Conservation (phyloP, 2,113 vertebrate genomes). For the Uria aalge region DNA sequence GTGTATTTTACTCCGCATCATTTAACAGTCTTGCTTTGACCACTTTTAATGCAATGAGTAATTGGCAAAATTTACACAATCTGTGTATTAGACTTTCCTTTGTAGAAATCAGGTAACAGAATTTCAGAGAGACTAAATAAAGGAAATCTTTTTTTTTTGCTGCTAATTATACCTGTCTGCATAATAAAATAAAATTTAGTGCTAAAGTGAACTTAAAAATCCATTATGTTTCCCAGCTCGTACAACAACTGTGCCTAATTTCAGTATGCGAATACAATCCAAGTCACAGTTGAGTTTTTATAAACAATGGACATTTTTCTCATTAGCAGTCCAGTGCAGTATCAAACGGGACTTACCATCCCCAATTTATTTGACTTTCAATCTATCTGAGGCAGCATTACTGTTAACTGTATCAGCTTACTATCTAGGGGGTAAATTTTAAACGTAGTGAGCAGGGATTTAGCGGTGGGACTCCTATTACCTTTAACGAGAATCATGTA, state of each 20-base stretch:
- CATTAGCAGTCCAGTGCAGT: neutral
- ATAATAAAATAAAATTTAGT: neutral
- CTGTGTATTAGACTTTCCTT: fast-evolving
- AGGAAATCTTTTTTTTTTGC: neutral
- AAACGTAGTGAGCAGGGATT: conserved; percentile 42
- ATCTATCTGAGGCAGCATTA: conserved; percentile 20
- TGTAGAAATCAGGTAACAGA: neutral
- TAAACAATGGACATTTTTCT: neutral
- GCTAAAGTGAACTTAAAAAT: neutral
- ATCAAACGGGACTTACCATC: conserved; percentile 31
- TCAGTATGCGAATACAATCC: neutral
- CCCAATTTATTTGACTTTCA: conserved; percentile 29
- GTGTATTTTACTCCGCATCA: neutral
- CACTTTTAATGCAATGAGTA: neutral
- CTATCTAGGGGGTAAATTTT: conserved; percentile 50
- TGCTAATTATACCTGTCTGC: neutral
- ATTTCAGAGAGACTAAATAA: neutral
- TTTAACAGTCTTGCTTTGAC: neutral
- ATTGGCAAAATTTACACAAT: neutral
- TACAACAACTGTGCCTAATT: neutral
- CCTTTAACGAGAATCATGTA: conserved; percentile 45
- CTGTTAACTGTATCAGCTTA: conserved; percentile 48
- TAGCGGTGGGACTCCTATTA: conserved; percentile 53
- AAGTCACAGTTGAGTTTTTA: neutral
- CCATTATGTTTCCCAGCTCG: neutral